Evolutionary conservation across 92 coral and sea anemone species (phyloP).

Genomic region (Paramuricea clavata): DNA sequence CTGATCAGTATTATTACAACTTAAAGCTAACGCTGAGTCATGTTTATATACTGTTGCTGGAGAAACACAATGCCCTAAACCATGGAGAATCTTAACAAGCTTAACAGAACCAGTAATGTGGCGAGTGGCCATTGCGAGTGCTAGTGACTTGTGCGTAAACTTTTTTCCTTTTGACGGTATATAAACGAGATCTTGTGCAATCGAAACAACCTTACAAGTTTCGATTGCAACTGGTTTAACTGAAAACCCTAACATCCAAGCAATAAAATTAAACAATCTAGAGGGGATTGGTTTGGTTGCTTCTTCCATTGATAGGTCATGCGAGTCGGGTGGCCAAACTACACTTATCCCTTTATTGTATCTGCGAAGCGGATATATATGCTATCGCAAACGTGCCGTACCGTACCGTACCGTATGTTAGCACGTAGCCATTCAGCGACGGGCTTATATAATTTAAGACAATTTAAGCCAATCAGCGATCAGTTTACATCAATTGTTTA

Average conservation of each 20-base stretch:
- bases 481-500: too few species aligned
- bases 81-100: conserved; percentile 18
- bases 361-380: too few species aligned
- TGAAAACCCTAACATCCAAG: conserved; percentile 12
- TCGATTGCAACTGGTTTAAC: not conserved
- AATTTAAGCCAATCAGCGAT: too few species aligned
- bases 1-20: not conserved
- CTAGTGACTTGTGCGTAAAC: conserved; percentile 24
- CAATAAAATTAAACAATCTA: conserved; percentile 13
- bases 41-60: conserved; percentile 15
- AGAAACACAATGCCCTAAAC: conserved; percentile 27
- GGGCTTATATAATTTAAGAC: too few species aligned
- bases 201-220: conserved; percentile 5
- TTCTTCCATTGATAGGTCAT: not conserved
- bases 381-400: too few species aligned
- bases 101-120: conserved; percentile 18
- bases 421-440: too few species aligned
- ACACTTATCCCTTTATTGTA: not conserved
- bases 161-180: conserved; percentile 4
- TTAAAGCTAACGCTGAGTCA: conserved; percentile 13
- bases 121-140: too few species aligned
- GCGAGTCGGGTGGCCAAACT: conserved; percentile 29
- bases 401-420: too few species aligned
- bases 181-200: conserved; percentile 18
- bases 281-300: conserved; percentile 11